Evolutionary conservation across 1,140 invertebrate genomes (phyloP), one percentile per base, ranked within the genome.

Genomic region (Dreissena polymorpha): DNA sequence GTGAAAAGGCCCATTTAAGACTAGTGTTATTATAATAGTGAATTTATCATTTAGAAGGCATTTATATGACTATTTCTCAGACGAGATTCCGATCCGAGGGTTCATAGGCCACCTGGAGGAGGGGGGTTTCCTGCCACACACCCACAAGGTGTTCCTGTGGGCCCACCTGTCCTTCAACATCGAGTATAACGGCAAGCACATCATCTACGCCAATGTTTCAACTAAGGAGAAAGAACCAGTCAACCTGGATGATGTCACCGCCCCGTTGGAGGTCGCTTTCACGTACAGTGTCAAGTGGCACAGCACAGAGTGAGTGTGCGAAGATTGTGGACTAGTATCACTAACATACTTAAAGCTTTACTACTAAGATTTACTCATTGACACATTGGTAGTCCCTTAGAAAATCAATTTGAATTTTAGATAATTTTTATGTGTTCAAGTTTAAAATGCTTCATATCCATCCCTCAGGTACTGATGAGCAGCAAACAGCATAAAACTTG

Each of bases 41-140:
- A n/a, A n/a, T n/a, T n/a, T n/a, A n/a, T n/a, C n/a, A n/a, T n/a
- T n/a, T n/a, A n/a, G n/a, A n/a, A n/a, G n/a, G n/a, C n/a, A n/a
- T n/a, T n/a, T 39, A 39, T 8, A 39, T 39, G 2, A 39, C 39
- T 39, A 5, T 23, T 55, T 67, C 64, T 18, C 69, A 93, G 93
- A 94, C 92, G 94, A 94, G 55, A 91, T 94, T 71, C 93, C 94
- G 18, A 89, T 94, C 10, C 87, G 94, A 85, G 94, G 94, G 27
- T 94, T 94, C 84, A 92, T 94, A 70, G 94, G 94, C 0, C 93
- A 94, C 78, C 87, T 94, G 23, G 93, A 94, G 81, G 94, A 94
- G 87, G 91, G 92, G 18, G 93, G 93, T 14, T 92, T 94, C 86
- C 89, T 94, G 25, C 94, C 94, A 21, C 94, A 94, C 85, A 92